phyloP scores from a whole-genome alignment of 2,797 vertebrate species.

The Knipowitschia caucasica region DNA sequence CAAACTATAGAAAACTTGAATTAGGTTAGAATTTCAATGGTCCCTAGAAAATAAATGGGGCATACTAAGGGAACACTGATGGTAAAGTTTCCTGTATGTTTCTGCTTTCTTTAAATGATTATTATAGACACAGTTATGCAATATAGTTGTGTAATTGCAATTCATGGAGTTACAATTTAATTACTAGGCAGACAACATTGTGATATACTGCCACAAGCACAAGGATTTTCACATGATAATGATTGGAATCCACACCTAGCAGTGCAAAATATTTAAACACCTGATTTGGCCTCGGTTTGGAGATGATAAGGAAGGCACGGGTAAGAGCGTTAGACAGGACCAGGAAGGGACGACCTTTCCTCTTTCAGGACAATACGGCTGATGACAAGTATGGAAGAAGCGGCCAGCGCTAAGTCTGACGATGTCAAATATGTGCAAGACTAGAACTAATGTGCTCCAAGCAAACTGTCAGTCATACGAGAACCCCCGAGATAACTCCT shows the following conservation, averaged over 20 bases:
- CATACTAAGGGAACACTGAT: background rate
- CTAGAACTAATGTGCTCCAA: constrained; percentile 32
- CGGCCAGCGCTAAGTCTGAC: constrained; percentile 64
- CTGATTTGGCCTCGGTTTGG: constrained; percentile 37
- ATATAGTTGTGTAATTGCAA: background rate
- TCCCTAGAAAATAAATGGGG: background rate
- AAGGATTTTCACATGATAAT: constrained; percentile 25
- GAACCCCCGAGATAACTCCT: constrained; percentile 21
- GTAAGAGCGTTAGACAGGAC: constrained; percentile 41
- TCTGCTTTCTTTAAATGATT: background rate
- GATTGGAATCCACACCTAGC: constrained; percentile 22
- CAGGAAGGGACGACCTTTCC: constrained; percentile 38
- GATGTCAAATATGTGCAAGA: constrained; percentile 42
- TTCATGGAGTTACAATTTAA: constrained; percentile 34
- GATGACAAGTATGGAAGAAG: constrained; percentile 34
- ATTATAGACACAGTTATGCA: background rate
- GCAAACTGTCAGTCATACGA: constrained; percentile 26
- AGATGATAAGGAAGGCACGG: constrained; percentile 76
- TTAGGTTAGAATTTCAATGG: background rate
- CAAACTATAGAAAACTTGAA: background rate
- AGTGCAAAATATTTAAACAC: constrained; percentile 12
- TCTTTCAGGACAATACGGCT: constrained; percentile 42
- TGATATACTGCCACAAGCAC: constrained; percentile 40
- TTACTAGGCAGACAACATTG: constrained; percentile 34
- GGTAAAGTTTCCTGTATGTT: constrained; percentile 4